Evolutionary conservation across 2,797 vertebrate genomes (phyloP).

Genomic region (Sardinella longiceps): DNA sequence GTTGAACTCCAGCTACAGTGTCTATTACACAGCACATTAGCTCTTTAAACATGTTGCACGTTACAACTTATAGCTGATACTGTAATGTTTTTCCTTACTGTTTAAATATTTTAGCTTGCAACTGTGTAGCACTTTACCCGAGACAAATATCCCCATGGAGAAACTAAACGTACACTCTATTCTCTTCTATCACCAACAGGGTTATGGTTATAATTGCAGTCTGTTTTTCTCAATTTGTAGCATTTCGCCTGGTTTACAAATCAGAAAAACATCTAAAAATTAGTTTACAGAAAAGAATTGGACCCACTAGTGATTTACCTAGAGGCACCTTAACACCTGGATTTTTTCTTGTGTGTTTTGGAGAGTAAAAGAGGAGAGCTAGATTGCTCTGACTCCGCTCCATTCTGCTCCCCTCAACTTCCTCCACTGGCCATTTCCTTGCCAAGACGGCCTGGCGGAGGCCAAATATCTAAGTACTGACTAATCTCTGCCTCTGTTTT

Average conservation of each 20-base stretch:
- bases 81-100: too few species aligned
- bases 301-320: not conserved
- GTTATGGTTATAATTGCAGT: too few species aligned
- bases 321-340: not conserved
- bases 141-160: too few species aligned
- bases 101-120: too few species aligned
- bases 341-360: constrained; percentile 1
- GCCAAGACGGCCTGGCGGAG: constrained; percentile 41
- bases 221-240: too few species aligned
- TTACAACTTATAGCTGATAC: too few species aligned
- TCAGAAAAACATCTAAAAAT: not conserved
- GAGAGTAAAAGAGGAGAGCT: not conserved
- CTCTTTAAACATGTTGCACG: too few species aligned
- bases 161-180: too few species aligned
- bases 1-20: too few species aligned
- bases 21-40: too few species aligned
- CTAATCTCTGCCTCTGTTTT: constrained; percentile 46
- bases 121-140: too few species aligned
- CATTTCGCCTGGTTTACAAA: not conserved
- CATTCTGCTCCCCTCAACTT: not conserved
- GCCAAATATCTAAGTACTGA: constrained; percentile 49
- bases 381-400: not conserved
- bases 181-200: too few species aligned
- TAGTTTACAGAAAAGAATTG: not conserved
- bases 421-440: constrained; percentile 18